Evolutionary conservation across 2,888 invertebrate genomes (phyloP), one percentile per base, ranked within the genome.

Genomic region (Pseudococcus viburni): DNA sequence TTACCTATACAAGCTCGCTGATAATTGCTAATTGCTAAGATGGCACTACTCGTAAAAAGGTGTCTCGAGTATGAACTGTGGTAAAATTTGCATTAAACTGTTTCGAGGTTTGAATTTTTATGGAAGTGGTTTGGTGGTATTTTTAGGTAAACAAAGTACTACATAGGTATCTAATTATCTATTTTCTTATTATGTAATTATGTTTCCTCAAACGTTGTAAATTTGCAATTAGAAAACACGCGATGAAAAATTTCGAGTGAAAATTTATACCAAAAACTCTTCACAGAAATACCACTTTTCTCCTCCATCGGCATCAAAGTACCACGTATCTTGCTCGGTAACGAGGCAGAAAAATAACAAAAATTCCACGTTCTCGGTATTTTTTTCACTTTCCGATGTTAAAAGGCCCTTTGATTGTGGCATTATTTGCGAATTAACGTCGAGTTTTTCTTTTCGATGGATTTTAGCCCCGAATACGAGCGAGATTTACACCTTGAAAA

Each of bases 361-460:
- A 87, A 87, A 77, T 77, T 77, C 73, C 48, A 87, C 48, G 55
- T 17, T 86, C 19, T 64, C 5, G 22, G 64, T 22, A 22, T 22
- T 48, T 86, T 86, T 42, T 48, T 48, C 22, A 42, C 86, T 39
- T 77, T 73, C 26, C 15, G 11, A 73, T 33, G 12, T 87, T 87
- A 80, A 77, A 77, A 87, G 22, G 77, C 51, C 87, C 80, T 46
- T 87, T 87, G 87, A 87, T 87, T 77, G 73, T 33, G 19, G 48
- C 46, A 73, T 73, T 87, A 80, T 80, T 87, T 77, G 33, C 87
- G 80, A 87, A 48, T 87, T 87, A 87, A 87, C 73, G 73, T 77
- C 51, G 51, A 73, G 59, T 77, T 39, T 17, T 42, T 39, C 77
- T 15, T 39, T 39, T 39, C 39, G 4, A 39, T 39, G 33, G 39